Evolutionary conservation across 2,797 vertebrate species (phyloP).

Genomic region (Gobionotothen gibberifrons): DNA sequence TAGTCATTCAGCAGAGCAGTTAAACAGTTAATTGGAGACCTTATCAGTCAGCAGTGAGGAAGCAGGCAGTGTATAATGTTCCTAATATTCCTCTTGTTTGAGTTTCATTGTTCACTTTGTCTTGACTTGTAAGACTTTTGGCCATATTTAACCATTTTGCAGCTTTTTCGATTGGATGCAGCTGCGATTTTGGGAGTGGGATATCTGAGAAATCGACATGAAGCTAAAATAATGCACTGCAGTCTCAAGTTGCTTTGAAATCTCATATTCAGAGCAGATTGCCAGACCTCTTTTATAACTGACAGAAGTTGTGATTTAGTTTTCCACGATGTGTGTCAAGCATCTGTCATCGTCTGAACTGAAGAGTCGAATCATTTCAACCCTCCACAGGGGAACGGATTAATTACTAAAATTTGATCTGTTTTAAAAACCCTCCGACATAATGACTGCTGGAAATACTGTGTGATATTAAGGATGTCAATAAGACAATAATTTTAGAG

Average conservation of each 20-base stretch:
- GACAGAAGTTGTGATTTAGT: slow-evolving; percentile 56
- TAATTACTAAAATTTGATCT: slow-evolving; percentile 46
- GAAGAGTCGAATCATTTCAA: slow-evolving; percentile 43
- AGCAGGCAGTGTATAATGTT: slow-evolving; percentile 2
- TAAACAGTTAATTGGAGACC: slow-evolving; percentile 30
- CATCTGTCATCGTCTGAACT: slow-evolving; percentile 47
- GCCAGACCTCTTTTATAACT: slow-evolving; percentile 54
- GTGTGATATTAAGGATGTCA: slow-evolving; percentile 19
- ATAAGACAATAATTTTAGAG: slow-evolving; percentile 20
- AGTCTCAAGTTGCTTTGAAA: slow-evolving; percentile 49
- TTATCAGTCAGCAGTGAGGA: slow-evolving; percentile 25
- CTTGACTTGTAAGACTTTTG: slow-evolving; percentile 9
- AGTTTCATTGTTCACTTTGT: slow-evolving; percentile 26
- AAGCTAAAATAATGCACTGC: slow-evolving; percentile 46
- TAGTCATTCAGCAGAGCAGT: slow-evolving; percentile 24
- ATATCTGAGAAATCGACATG: slow-evolving; percentile 49
- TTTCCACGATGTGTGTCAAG: slow-evolving; percentile 66
- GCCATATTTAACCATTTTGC: slow-evolving; percentile 38
- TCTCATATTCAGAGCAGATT: slow-evolving; percentile 25
- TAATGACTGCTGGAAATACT: slow-evolving; percentile 25
- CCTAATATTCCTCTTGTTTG: slow-evolving; percentile 8
- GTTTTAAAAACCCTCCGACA: slow-evolving; percentile 23
- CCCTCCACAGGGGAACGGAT: slow-evolving; percentile 34
- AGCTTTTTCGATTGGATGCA: slow-evolving; percentile 47
- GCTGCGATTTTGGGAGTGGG: slow-evolving; percentile 48